Evolutionary conservation across 2,888 invertebrate species (phyloP).

Genomic region (Macroteleia sp.): DNA sequence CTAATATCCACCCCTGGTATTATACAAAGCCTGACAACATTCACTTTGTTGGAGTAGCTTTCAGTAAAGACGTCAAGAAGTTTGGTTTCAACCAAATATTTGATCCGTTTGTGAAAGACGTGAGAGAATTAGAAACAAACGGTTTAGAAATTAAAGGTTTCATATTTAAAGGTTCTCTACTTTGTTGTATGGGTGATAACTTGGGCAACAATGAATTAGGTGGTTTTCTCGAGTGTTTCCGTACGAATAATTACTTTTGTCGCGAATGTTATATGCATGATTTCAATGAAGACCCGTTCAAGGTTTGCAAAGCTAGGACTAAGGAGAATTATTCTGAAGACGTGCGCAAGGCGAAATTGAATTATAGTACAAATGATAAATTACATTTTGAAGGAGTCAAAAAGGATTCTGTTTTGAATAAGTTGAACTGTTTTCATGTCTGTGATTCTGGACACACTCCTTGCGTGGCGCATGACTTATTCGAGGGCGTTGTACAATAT

Average conservation of each 20-base stretch:
- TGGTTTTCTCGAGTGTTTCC: slow-evolving; percentile 66
- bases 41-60: too few species aligned
- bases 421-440: slow-evolving; percentile 70
- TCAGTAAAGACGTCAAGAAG: too few species aligned
- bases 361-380: neutral
- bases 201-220: slow-evolving; percentile 44
- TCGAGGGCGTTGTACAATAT: slow-evolving; percentile 68
- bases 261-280: slow-evolving; percentile 45
- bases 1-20: too few species aligned
- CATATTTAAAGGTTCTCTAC: slow-evolving; percentile 15
- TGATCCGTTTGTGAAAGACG: too few species aligned
- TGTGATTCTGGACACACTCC: slow-evolving; percentile 68
- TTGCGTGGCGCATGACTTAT: slow-evolving; percentile 72
- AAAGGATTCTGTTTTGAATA: slow-evolving; percentile 69
- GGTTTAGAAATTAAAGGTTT: slow-evolving; percentile 11
- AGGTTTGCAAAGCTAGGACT: slow-evolving; percentile 16
- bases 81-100: too few species aligned
- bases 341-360: slow-evolving; percentile 13
- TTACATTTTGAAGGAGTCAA: slow-evolving; percentile 66
- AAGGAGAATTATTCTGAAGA: slow-evolving; percentile 27
- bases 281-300: slow-evolving; percentile 33
- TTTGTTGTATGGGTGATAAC: slow-evolving; percentile 29
- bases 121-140: too few species aligned
- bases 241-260: slow-evolving; percentile 38
- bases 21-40: too few species aligned